phyloP scores from a whole-genome alignment of 2,888 invertebrate genomes.

The Ornithoptera alexandrae region DNA sequence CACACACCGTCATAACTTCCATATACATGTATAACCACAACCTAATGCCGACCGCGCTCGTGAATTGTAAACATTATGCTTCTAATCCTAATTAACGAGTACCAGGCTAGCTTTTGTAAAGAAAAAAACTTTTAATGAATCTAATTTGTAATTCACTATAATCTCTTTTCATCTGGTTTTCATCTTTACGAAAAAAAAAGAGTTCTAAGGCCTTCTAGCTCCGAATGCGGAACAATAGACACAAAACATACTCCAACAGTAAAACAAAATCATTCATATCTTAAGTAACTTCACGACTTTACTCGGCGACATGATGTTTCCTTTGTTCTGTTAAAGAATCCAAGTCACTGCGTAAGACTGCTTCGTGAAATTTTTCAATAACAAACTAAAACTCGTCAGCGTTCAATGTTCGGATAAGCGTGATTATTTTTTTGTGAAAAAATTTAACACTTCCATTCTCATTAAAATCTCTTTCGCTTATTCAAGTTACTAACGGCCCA shows the following conservation, averaged over 20 bases:
- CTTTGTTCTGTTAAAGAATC: slow-evolving; percentile 9
- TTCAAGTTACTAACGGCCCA: no score
- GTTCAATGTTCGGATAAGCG: neutral
- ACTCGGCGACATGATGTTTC: slow-evolving; percentile 8
- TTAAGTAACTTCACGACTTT: slow-evolving; percentile 8
- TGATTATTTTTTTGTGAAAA: no score
- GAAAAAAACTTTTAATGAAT: no score
- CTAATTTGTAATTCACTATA: no score
- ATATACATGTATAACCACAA: no score
- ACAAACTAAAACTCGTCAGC: neutral
- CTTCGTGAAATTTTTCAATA: neutral
- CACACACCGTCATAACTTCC: no score
- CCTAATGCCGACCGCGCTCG: no score
- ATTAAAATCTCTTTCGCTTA: no score
- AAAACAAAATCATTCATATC: slow-evolving; percentile 13
- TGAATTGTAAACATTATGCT: no score
- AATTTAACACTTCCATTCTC: no score
- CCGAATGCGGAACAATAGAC: slow-evolving; percentile 16
- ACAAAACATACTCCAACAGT: neutral
- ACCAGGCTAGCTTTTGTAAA: no score
- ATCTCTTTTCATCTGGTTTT: neutral
- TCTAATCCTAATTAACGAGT: no score
- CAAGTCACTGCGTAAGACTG: slow-evolving; percentile 3
- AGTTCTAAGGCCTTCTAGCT: neutral
- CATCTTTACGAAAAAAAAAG: neutral